These are phyloP conservation scores for Paratrypauchen microcephalus DNA, from an alignment of 2,797 vertebrate genomes.

Conservation along the genomic window DNA sequence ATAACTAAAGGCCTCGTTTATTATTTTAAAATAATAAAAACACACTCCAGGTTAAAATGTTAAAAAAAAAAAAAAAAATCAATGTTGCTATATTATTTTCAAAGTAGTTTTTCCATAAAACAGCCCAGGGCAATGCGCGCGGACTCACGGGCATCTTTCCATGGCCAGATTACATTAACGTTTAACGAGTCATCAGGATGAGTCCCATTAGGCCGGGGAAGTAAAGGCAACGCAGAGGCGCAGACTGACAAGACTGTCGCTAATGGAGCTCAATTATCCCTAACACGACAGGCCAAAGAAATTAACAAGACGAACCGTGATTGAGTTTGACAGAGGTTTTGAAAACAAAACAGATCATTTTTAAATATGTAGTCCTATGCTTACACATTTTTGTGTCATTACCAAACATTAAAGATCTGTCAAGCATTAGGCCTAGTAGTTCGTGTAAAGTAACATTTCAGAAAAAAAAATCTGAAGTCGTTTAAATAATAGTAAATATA, in stretches of 20 bases:
- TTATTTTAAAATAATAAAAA: neutral
- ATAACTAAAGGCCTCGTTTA: too few relatives aligned
- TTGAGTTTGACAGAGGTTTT: slow-evolving; percentile 66
- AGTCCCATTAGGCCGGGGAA: slow-evolving; percentile 75
- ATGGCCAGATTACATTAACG: slow-evolving; percentile 63
- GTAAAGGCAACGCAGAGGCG: slow-evolving; percentile 58
- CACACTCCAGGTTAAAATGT: neutral
- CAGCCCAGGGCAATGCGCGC: slow-evolving; percentile 25
- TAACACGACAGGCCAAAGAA: slow-evolving; percentile 73
- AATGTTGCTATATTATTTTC: neutral
- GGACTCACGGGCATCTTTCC: slow-evolving; percentile 59
- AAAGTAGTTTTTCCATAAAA: neutral
- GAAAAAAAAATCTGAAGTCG: neutral
- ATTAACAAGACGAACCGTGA: slow-evolving; percentile 65
- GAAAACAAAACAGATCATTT: slow-evolving; percentile 26
- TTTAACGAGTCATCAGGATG: slow-evolving; percentile 66
- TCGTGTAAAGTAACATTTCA: neutral
- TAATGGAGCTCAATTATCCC: slow-evolving; percentile 78
- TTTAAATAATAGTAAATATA: neutral
- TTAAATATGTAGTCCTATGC: neutral
- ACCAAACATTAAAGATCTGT: neutral
- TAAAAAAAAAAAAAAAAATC: neutral
- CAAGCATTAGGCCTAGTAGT: neutral
- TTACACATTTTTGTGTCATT: neutral
- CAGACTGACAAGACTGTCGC: slow-evolving; percentile 75